Percentiles rank a stretch among this genome's conserved stretches.
Evolutionary conservation across 2,888 invertebrate species (phyloP).

Genomic region (Hypsopygia costalis): DNA sequence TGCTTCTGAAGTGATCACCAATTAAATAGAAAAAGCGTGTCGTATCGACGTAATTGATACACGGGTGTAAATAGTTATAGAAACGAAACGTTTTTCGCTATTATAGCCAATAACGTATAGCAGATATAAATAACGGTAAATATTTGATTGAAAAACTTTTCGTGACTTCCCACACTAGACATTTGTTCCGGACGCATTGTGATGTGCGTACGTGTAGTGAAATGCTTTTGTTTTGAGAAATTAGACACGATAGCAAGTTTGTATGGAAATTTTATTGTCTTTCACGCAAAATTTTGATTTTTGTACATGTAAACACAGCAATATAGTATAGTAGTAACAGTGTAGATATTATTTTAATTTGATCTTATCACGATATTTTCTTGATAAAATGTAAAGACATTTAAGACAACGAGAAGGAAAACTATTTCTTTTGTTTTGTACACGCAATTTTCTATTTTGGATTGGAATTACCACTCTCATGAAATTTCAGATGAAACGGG

Average conservation of each 20-base stretch:
- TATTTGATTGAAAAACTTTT: slow-evolving; percentile 39
- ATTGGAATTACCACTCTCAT: too few relatives aligned
- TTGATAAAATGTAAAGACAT: too few relatives aligned
- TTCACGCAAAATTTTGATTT: background rate
- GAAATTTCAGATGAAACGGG: too few relatives aligned
- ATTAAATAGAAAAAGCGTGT: slow-evolving; percentile 64
- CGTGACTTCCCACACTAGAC: slow-evolving; percentile 61
- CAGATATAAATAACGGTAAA: slow-evolving; percentile 45
- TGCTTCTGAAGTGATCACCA: slow-evolving; percentile 66
- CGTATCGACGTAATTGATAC: slow-evolving; percentile 38
- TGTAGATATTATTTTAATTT: too few relatives aligned
- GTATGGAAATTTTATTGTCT: background rate
- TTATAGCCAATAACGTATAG: slow-evolving; percentile 23
- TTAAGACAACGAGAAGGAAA: too few relatives aligned
- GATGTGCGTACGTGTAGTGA: slow-evolving; percentile 19
- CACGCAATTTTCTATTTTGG: too few relatives aligned
- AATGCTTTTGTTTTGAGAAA: slow-evolving; percentile 11
- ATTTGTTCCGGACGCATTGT: slow-evolving; percentile 44
- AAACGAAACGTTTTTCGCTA: slow-evolving; percentile 39
- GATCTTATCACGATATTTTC: too few relatives aligned
- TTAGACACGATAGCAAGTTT: background rate
- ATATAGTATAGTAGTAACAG: too few relatives aligned
- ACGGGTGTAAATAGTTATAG: slow-evolving; percentile 15
- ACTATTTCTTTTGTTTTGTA: too few relatives aligned
- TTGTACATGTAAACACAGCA: background rate